These are phyloP conservation scores for Neuroscelio doddi DNA, from an alignment of 2,888 invertebrate genomes.

Conservation along the genomic window DNA sequence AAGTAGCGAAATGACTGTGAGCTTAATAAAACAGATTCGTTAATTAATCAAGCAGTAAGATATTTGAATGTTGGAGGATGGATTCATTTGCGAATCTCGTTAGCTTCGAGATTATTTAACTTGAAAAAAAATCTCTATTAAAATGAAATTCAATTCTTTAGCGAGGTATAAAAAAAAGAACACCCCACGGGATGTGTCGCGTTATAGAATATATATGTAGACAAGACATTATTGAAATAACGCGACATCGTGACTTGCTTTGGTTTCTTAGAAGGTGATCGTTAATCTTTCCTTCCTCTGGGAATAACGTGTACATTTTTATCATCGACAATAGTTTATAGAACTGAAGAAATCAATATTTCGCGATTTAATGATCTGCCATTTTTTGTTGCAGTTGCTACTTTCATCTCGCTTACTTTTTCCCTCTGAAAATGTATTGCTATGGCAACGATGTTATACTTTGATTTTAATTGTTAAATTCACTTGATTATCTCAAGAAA, in stretches of 20 bases:
- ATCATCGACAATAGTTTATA: neutral
- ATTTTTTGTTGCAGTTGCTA: no score
- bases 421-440: no score
- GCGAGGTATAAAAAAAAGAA: constrained; percentile 15
- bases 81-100: constrained; percentile 30
- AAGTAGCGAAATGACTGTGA: constrained; percentile 26
- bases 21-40: constrained; percentile 43
- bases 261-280: constrained; percentile 8
- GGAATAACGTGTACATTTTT: constrained; percentile 17
- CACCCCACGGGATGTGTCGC: constrained; percentile 10
- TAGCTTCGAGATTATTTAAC: constrained; percentile 25
- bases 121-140: constrained; percentile 31
- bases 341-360: constrained; percentile 4
- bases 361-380: constrained; percentile 2
- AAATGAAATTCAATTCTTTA: constrained; percentile 36
- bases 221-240: constrained; percentile 8
- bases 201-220: no score
- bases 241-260: constrained; percentile 2
- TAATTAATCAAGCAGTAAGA: constrained; percentile 44
- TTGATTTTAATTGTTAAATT: no score
- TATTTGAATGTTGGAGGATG: constrained; percentile 19
- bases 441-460: no score
- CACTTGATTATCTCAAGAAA: no score
- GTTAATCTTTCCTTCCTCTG: constrained; percentile 6
- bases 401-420: no score